Base-by-base conservation (phyloP, 1,140 invertebrate genomes). In the Muscidifurax raptorellus region DNA sequence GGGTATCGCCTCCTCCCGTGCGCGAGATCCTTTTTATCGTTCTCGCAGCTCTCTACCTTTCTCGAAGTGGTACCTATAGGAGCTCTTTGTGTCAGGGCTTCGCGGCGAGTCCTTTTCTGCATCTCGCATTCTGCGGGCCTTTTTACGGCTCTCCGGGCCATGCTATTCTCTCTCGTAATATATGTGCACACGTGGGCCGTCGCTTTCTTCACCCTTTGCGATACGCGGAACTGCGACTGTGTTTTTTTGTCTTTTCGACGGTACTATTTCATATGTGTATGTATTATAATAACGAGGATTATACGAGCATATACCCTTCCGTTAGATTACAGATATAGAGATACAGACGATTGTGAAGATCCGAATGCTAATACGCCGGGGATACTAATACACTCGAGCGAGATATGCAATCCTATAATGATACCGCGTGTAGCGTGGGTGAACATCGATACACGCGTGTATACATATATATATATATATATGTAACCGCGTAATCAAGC, bases 141-240 rank as follows among this genome's bases (percentile, higher is more conserved):
- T 75, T 80, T 59, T 78, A 71, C 74, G n/a, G n/a, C n/a, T n/a
- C n/a, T n/a, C n/a, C n/a, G 32, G 18, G 15, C 28, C 66, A 28
- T 44, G n/a, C 30, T 27, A 27, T n/a, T 13, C 22, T 69, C 82
- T 3, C 28, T 75, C 25, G 36, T 47, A 47, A 52, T 83, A 77
- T 59, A 78, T 71, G 44, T 71, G 64, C 47, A 78, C 83, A 80
- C 83, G 47, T 74, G 59, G 77, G 9, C 78, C 83, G 71, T 84
- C 36, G 69, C 77, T 80, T 85, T 86, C 74, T 85, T 71, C 81
- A 85, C 82, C 82, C 80, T 69, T 69, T 83, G 15, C 52, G 67
- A 80, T 84, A 85, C 86, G 80, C 86, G 81, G 80, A 84, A 84
- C 82, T 66, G 44, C 28, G 32, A 71, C 32, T 64, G 32, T 80